Percentiles rank a stretch among this genome's conserved stretches.
These are phyloP conservation scores for Columba livia DNA, from an alignment of 2,113 vertebrate genomes.

Conservation along the genomic window DNA sequence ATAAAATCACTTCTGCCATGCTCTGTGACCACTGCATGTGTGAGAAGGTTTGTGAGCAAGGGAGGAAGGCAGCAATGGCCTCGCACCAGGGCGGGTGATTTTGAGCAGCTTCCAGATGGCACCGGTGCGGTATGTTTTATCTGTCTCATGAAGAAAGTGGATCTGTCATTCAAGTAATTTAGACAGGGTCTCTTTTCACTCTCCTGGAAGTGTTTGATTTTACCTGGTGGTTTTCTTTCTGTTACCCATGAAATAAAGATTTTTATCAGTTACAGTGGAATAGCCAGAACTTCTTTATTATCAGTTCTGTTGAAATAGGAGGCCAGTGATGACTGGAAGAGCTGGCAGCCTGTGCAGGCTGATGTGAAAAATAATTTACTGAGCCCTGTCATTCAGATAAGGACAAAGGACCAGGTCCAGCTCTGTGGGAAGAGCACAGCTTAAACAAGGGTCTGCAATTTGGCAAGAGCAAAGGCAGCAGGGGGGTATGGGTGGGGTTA, in stretches of 20 bases:
- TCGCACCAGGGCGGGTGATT: background rate
- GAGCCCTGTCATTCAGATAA: background rate
- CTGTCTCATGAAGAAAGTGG: conserved; percentile 17
- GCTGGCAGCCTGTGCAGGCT: background rate
- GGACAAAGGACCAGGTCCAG: background rate
- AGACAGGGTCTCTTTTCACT: conserved; percentile 17
- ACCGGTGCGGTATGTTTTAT: background rate
- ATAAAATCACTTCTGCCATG: background rate
- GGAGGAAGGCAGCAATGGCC: background rate
- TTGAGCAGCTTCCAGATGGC: conserved; percentile 7
- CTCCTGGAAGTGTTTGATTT: conserved; percentile 32
- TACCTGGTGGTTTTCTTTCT: background rate
- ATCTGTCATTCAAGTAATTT: conserved; percentile 35
- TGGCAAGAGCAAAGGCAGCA: background rate
- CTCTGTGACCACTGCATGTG: background rate
- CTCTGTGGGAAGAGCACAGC: background rate
- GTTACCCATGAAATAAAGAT: conserved; percentile 20
- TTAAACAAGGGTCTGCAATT: background rate
- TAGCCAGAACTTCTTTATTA: background rate
- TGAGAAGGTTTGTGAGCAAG: background rate
- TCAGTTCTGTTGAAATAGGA: conserved; percentile 19
- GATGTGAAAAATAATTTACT: background rate
- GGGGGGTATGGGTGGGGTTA: rapidly evolving
- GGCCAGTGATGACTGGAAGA: background rate
- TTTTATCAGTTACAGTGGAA: background rate